Percentiles rank a stretch among this genome's conserved stretches.
Conservation (phyloP, 2,113 vertebrate genomes). For the Zeus faber region DNA sequence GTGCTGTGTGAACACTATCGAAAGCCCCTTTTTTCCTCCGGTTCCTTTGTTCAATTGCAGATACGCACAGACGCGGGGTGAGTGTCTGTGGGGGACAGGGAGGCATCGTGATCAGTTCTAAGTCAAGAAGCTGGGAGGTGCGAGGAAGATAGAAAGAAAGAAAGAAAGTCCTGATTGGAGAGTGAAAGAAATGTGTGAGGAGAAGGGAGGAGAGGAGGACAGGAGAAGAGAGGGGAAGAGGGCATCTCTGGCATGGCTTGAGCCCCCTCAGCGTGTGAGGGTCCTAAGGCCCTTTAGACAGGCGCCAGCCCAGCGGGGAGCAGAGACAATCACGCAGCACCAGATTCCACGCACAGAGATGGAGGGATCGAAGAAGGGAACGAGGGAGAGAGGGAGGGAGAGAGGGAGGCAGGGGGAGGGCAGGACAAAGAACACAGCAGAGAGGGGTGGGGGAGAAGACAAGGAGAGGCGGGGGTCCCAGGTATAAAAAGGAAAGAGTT, state of each 20-base stretch:
- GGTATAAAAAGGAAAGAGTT: conserved; percentile 27
- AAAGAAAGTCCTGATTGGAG: background rate
- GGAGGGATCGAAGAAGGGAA: conserved; percentile 52
- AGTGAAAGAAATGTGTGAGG: conserved; percentile 5
- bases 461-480: conserved; percentile 39
- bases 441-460: conserved; percentile 49
- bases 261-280: conserved; percentile 64
- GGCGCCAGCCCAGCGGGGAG: conserved; percentile 74
- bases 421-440: conserved; percentile 28
- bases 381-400: conserved; percentile 19
- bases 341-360: conserved; percentile 69
- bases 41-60: no score
- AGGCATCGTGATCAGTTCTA: no score
- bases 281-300: conserved; percentile 73
- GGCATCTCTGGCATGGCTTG: conserved; percentile 65
- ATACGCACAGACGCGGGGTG: background rate
- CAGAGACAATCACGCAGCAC: conserved; percentile 75
- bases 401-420: background rate
- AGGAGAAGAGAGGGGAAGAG: conserved; percentile 21
- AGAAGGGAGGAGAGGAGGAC: conserved; percentile 7
- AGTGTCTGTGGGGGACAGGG: background rate
- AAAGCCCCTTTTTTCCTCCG: no score
- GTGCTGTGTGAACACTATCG: background rate
- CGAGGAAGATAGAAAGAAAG: no score
- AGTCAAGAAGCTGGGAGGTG: no score